A percentile compares a stretch with the other conserved stretches of the same genome.
These are phyloP conservation scores for Synanceia verrucosa DNA, from an alignment of 2,797 vertebrate species.

Conservation along the genomic window DNA sequence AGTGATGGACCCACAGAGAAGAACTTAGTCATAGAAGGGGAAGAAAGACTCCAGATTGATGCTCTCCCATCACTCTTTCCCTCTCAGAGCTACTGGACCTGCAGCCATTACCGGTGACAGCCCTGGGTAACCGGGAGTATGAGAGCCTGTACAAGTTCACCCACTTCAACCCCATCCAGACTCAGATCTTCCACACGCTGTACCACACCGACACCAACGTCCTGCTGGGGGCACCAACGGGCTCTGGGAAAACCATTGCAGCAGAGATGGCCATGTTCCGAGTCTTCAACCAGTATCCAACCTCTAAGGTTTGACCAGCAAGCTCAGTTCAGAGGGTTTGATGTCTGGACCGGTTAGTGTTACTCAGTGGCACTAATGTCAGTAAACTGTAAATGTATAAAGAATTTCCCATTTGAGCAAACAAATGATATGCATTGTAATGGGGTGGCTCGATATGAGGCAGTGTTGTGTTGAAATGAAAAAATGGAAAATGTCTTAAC, in stretches of 20 bases:
- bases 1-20: neutral
- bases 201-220: slow-evolving; percentile 97
- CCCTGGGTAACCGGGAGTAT: slow-evolving; percentile 87
- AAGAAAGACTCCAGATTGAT: neutral
- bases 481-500: no score
- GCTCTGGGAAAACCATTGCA: slow-evolving; percentile 97
- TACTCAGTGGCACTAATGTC: no score
- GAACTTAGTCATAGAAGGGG: no score
- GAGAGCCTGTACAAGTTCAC: slow-evolving; percentile 97
- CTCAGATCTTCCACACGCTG: slow-evolving; percentile 97
- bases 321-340: neutral
- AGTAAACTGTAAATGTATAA: neutral
- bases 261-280: slow-evolving; percentile 98
- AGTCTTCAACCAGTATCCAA: slow-evolving; percentile 94
- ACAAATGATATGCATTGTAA: neutral
- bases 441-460: no score
- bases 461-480: no score
- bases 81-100: slow-evolving; percentile 93
- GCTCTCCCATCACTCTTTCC: slow-evolving; percentile 32
- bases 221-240: slow-evolving; percentile 96
- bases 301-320: slow-evolving; percentile 85
- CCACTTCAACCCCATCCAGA: slow-evolving; percentile 98
- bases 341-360: no score
- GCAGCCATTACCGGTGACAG: slow-evolving; percentile 91
- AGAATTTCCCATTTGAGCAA: neutral